Base-by-base conservation (phyloP, 1,140 invertebrate genomes). In the Bombus impatiens region DNA sequence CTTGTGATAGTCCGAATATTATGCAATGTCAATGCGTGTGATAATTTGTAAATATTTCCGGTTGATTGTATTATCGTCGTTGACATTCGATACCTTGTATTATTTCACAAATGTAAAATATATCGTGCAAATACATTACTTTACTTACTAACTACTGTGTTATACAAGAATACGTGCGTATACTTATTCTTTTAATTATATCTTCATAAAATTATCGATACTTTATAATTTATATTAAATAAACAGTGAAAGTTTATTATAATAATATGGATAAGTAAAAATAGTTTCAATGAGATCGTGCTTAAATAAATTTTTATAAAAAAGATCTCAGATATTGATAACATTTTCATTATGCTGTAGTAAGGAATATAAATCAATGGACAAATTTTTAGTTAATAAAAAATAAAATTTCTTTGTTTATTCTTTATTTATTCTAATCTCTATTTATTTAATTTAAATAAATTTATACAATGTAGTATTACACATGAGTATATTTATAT, bases 41-140 rank as follows among this genome's bases (percentile, higher is more conserved):
- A 42, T 35, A 82, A 74, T 74, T 59, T 8, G 10, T 37, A 59
- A 82, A 74, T 42, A 82, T 82, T 82, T 82, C 40, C 9, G 18
- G 18, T 59, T 28, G 13, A 13, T 35, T 82, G n/a, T 70, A 68
- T 22, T 42, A 47, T 44, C 28, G 10, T 5, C 18, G 6, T 42
- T 70, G 70, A 57, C 2, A 76, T 76, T 37, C 8, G 18, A 10
- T 22, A 25, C 1, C 6, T 72, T 42, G 28, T 18, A 42, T 72
- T 71, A 5, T 72, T 42, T 72, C 5, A 22, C 47, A 53, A 53
- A 53, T 53, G 1, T 25, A 13, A 71, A 37, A 40, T 40, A 71
- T 40, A 28, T 40, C 22, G 35, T 68, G 6, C 6, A 32, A 65
- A 15, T 15, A 32, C 28, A 15, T 65, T 32, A n/a, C 13, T 65